Evolutionary conservation across 92 coral and sea anemone species (phyloP).

Genomic region (Parazoanthus darwini): DNA sequence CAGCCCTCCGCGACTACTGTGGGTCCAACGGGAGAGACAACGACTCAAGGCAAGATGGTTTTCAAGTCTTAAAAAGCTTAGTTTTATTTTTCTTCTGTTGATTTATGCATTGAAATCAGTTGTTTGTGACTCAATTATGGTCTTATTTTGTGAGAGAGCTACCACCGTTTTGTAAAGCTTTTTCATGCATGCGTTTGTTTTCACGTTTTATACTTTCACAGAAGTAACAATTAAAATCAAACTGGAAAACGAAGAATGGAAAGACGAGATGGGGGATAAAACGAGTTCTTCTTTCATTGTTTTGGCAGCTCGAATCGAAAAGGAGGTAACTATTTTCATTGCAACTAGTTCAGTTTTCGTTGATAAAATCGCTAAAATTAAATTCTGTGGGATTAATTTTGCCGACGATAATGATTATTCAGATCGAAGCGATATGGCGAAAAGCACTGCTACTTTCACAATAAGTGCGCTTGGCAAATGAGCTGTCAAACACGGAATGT

Average conservation of each 20-base stretch:
- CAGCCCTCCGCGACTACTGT: background rate
- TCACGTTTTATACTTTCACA: background rate
- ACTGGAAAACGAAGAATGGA: constrained; percentile 18
- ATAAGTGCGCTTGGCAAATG: too few relatives aligned
- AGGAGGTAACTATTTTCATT: background rate
- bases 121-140: too few relatives aligned
- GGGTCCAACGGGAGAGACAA: constrained; percentile 10
- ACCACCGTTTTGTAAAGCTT: too few relatives aligned
- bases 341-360: too few relatives aligned
- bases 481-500: too few relatives aligned
- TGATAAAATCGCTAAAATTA: too few relatives aligned
- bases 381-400: background rate
- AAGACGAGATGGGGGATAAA: background rate
- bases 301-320: constrained; percentile 16
- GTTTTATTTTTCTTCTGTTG: background rate
- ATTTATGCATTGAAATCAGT: background rate
- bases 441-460: too few relatives aligned
- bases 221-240: constrained; percentile 10
- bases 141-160: too few relatives aligned
- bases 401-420: too few relatives aligned
- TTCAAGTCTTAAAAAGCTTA: background rate
- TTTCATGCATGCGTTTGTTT: background rate
- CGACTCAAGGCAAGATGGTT: constrained; percentile 1
- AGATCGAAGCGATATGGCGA: too few relatives aligned
- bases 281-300: constrained; percentile 22